A percentile compares a stretch with the other conserved stretches of the same genome.
These are phyloP conservation scores for Lochmaea capreae DNA, from an alignment of 2,888 invertebrate genomes.

Conservation along the genomic window DNA sequence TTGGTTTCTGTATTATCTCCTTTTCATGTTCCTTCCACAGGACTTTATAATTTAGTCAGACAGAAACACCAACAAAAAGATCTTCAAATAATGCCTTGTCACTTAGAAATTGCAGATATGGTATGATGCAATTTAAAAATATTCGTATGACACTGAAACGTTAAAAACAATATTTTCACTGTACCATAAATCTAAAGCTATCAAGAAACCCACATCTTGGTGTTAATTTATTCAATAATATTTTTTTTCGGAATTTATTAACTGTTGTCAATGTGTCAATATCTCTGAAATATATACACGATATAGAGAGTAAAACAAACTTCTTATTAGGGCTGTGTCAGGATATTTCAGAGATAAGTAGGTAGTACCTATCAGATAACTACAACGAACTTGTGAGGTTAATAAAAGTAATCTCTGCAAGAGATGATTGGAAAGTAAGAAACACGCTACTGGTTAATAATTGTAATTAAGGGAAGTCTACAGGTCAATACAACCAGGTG, in stretches of 20 bases:
- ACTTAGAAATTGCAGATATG: too few relatives aligned
- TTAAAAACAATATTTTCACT: not conserved
- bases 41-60: too few relatives aligned
- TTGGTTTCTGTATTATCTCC: too few relatives aligned
- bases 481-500: constrained; percentile 63
- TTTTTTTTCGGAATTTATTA: constrained; percentile 3
- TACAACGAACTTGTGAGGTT: constrained; percentile 41
- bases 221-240: constrained; percentile 10
- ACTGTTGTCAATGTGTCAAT: constrained; percentile 9
- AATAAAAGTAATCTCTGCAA: constrained; percentile 43
- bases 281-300: constrained; percentile 8
- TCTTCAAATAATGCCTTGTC: too few relatives aligned
- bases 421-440: constrained; percentile 54
- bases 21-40: too few relatives aligned
- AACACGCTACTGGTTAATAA: constrained; percentile 64
- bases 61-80: too few relatives aligned
- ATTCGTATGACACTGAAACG: not conserved
- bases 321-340: constrained; percentile 7
- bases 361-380: constrained; percentile 38
- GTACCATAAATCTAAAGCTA: constrained; percentile 4
- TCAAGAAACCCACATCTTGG: constrained; percentile 7
- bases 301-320: constrained; percentile 10
- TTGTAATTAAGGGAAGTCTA: constrained; percentile 63
- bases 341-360: constrained; percentile 22
- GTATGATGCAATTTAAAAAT: too few relatives aligned